phyloP scores from a whole-genome alignment of 2,797 vertebrate genomes.

The Serranus cabrilla region DNA sequence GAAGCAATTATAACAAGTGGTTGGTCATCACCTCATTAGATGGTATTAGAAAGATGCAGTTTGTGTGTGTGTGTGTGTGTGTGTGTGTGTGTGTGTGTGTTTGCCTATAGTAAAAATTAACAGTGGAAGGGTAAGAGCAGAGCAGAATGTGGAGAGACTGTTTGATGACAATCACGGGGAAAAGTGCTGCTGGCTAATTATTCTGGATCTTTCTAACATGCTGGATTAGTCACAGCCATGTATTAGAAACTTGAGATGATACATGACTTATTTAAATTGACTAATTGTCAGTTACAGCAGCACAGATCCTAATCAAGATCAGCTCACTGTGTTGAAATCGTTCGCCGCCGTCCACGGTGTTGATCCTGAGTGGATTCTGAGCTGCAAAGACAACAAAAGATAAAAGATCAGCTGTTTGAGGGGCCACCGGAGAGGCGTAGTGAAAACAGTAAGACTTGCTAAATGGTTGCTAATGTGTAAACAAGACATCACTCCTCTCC shows the following conservation, averaged over 20 bases:
- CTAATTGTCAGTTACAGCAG: slow-evolving; percentile 3
- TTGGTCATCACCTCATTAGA: slow-evolving; percentile 99
- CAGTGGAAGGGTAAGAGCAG: slow-evolving; percentile 31
- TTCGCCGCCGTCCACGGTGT: slow-evolving; percentile 15
- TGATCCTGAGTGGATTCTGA: slow-evolving; percentile 28
- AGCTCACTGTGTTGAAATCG: slow-evolving; percentile 20
- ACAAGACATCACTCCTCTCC: slow-evolving; percentile 96
- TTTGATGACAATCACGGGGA: slow-evolving; percentile 42
- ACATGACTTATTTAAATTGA: slow-evolving; percentile 5
- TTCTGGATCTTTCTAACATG: slow-evolving; percentile 31
- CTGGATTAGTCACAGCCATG: slow-evolving; percentile 19
- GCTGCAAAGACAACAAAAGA: slow-evolving; percentile 54
- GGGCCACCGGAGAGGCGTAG: slow-evolving; percentile 61
- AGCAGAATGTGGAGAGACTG: slow-evolving; percentile 31
- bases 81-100: slow-evolving; percentile 68
- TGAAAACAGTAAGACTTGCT: slow-evolving; percentile 77
- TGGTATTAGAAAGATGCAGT: slow-evolving; percentile 90
- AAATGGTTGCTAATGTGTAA: slow-evolving; percentile 91
- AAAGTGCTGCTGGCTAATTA: slow-evolving; percentile 65
- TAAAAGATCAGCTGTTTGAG: slow-evolving; percentile 68
- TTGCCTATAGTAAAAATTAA: slow-evolving; percentile 60
- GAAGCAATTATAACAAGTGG: slow-evolving; percentile 99
- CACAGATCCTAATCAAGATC: slow-evolving; percentile 15
- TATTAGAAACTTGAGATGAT: slow-evolving; percentile 1
- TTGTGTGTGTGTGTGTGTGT: slow-evolving; percentile 71